phyloP scores from a whole-genome alignment of 1,140 invertebrate species.

The Campoletis sonorensis region DNA sequence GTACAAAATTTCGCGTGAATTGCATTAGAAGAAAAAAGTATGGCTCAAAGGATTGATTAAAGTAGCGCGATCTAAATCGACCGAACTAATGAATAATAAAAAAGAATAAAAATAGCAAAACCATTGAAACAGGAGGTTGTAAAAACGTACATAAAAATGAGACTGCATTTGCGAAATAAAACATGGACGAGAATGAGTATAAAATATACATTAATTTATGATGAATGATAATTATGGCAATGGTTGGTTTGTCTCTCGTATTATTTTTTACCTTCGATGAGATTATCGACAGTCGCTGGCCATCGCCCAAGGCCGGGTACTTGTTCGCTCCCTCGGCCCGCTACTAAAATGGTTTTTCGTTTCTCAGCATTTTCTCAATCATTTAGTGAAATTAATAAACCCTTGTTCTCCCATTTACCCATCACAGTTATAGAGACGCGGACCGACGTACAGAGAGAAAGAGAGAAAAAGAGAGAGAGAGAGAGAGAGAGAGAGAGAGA shows the following conservation, averaged over 20 bases:
- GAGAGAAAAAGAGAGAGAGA: no score
- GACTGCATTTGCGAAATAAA: not conserved
- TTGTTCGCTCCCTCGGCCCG: constrained; percentile 74
- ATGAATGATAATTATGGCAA: constrained; percentile 40
- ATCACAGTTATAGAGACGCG: not conserved
- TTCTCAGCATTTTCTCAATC: constrained; percentile 62
- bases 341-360: constrained; percentile 73
- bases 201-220: constrained; percentile 47
- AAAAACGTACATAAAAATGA: no score
- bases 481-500: no score
- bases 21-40: no score
- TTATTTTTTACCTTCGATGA: constrained; percentile 77
- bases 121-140: no score
- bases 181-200: constrained; percentile 47
- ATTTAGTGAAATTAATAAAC: constrained; percentile 53
- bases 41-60: no score
- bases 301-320: constrained; percentile 73
- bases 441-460: not conserved
- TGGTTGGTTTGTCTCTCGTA: constrained; percentile 35
- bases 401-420: not conserved
- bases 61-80: no score
- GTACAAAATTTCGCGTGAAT: no score
- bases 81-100: no score
- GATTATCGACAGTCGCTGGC: constrained; percentile 77
- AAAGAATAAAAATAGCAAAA: no score